phyloP scores from a whole-genome alignment of 1,140 invertebrate species.

The Hylaeus anthracinus region DNA sequence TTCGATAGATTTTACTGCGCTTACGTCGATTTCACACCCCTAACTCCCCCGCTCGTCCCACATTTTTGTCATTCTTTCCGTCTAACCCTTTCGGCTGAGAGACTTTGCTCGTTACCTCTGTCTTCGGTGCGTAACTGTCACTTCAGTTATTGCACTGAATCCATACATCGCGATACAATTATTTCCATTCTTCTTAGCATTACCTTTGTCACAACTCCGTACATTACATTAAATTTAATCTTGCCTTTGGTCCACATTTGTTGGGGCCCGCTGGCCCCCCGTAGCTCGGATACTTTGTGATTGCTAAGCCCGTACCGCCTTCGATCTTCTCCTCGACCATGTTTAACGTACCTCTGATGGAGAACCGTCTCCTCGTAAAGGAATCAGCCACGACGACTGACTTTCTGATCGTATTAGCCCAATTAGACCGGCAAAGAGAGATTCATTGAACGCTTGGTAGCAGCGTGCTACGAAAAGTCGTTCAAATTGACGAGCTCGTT shows the following conservation, averaged over 20 bases:
- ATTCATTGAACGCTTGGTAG: background rate
- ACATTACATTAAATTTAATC: background rate
- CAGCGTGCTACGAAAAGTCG: background rate
- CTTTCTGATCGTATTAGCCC: slow-evolving; percentile 6
- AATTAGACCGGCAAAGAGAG: background rate
- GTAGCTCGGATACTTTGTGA: too few relatives aligned
- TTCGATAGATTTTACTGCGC: slow-evolving; percentile 77
- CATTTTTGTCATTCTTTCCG: background rate
- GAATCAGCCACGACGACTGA: background rate
- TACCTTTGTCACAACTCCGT: too few relatives aligned
- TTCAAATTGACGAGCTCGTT: slow-evolving; percentile 3
- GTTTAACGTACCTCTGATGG: background rate
- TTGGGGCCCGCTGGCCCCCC: too few relatives aligned
- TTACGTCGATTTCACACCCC: slow-evolving; percentile 59
- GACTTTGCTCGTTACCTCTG: background rate
- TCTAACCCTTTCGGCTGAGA: too few relatives aligned
- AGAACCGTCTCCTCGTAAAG: background rate
- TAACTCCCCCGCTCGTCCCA: slow-evolving; percentile 20
- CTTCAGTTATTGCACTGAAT: too few relatives aligned
- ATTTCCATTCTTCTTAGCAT: too few relatives aligned
- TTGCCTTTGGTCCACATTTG: too few relatives aligned
- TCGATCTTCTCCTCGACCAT: slow-evolving; percentile 3
- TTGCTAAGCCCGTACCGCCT: too few relatives aligned
- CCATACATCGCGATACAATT: too few relatives aligned
- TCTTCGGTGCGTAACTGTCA: slow-evolving; percentile 37